Conservation (phyloP, 2,113 vertebrate species). For the Nesospiza acunhae region DNA sequence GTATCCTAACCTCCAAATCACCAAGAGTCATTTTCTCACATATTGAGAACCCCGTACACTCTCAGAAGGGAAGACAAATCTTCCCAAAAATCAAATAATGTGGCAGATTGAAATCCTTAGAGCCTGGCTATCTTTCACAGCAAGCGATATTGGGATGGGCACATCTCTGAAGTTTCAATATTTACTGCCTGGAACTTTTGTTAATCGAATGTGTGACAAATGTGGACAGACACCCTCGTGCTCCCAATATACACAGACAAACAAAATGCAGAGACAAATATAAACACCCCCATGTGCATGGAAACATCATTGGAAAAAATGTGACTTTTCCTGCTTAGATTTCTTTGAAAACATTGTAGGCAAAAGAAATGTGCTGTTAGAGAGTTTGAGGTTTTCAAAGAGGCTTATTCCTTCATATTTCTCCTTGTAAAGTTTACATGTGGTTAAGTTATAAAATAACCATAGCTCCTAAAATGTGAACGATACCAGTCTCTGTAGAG, state of each 20-base stretch:
- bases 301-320: background rate
- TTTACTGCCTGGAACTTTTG: background rate
- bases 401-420: background rate
- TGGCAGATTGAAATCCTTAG: background rate
- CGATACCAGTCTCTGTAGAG: background rate
- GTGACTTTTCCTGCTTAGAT: background rate
- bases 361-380: background rate
- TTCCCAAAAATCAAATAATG: background rate
- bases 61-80: background rate
- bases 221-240: background rate
- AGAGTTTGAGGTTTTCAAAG: background rate
- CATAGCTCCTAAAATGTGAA: background rate
- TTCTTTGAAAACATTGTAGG: background rate
- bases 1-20: background rate
- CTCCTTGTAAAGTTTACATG: background rate
- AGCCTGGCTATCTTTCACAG: background rate
- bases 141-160: background rate
- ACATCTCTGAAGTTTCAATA: background rate
- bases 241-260: background rate
- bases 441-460: background rate
- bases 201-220: background rate
- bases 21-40: background rate
- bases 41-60: background rate
- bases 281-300: background rate
- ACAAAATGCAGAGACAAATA: background rate